Conservation (phyloP, 2,113 vertebrate genomes). For the Cavia porcellus region DNA sequence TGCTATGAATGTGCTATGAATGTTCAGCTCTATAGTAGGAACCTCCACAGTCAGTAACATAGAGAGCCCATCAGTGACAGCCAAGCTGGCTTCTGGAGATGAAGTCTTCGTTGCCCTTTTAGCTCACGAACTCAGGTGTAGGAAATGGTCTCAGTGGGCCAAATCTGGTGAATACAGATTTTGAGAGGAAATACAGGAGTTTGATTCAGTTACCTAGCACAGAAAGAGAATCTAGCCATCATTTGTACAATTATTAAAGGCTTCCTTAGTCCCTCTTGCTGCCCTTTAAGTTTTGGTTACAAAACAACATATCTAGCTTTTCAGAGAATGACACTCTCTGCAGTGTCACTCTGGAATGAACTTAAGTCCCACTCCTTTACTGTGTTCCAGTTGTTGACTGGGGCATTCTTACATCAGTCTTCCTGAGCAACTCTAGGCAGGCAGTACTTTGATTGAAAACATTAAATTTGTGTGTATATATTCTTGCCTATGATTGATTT, state of each 20-base stretch:
- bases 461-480: constrained; percentile 7
- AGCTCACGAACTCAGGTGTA: neutral
- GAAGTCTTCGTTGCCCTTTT: neutral
- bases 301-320: neutral
- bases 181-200: constrained; percentile 24
- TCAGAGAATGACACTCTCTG: neutral
- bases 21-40: neutral
- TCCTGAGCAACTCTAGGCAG: neutral
- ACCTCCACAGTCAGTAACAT: neutral
- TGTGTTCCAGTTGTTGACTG: neutral
- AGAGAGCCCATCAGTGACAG: neutral
- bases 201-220: neutral
- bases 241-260: neutral
- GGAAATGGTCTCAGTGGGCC: neutral
- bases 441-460: constrained; percentile 45
- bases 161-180: neutral
- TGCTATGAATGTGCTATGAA: neutral
- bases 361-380: neutral
- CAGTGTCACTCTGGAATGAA: neutral
- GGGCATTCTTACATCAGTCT: neutral
- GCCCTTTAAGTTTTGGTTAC: neutral
- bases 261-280: neutral
- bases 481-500: neutral
- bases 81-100: neutral
- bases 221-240: neutral